Base-by-base conservation (phyloP, 2,113 vertebrate genomes). In the Symphodus melops region DNA sequence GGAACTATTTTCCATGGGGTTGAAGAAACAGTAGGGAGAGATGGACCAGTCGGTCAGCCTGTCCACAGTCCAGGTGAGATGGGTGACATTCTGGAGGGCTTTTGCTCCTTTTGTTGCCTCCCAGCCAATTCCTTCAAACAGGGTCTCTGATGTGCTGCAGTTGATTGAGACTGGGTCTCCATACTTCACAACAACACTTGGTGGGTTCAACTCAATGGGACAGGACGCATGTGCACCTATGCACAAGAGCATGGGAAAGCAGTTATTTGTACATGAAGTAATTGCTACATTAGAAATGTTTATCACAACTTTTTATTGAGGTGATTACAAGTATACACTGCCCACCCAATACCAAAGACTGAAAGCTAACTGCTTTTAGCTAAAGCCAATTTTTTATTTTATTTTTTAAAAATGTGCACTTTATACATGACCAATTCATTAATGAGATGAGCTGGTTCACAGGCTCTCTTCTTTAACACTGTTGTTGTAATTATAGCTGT, bases 91-190 rank as follows among this genome's bases (percentile, higher is more conserved):
- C 1, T 1, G 0, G 0, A 5, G 0, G 9, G 8, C 0, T 0
- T 0, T 77, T 14, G 66, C 83, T 21, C 65, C 71, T 0, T 2
- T 0, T 56, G 62, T 0, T 13, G 2, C 52, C 75, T 92, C 85
- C 92, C 91, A 93, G 42, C 90, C 92, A 2, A 94, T 82, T 20
- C 67, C 72, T 0, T 0, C 0, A 3, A 37, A 12, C n/a, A 16
- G 0, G n/a, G 0, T 23, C 16, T 13, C 33, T 1, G 78, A 25
- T 48, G 82, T 10, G 19, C 46, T 91, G 62, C 93, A 94, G 90
- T 84, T 90, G 52, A 86, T 37, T 12, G 66, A 74, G 13, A 86
- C 82, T 8, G 86, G 20, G 59, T 85, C 82, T 82, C 90, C 93
- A 85, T 92, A 55, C 83, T 6, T 82, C 75, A 92, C 84, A 72